Evolutionary conservation across 2,888 invertebrate species (phyloP).

Genomic region (Leucoma salicis): DNA sequence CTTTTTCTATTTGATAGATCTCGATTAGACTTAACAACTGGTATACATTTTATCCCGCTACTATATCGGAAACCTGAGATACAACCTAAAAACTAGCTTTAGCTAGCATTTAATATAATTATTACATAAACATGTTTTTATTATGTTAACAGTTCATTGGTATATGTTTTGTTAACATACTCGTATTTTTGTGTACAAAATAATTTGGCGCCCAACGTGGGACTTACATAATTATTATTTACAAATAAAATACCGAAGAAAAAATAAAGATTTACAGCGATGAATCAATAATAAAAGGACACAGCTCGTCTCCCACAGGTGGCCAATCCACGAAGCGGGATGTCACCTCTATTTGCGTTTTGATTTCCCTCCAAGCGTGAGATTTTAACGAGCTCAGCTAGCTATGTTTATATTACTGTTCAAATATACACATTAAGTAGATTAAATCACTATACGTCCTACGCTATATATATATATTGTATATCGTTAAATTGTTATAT

Average conservation of each 20-base stretch:
- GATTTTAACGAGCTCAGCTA: conserved; percentile 60
- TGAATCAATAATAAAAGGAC: background rate
- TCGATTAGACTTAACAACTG: too few species aligned
- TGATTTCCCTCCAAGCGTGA: conserved; percentile 46
- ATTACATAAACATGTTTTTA: too few species aligned
- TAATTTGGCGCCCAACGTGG: conserved; percentile 47
- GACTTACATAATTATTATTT: conserved; percentile 12
- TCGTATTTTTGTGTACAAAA: too few species aligned
- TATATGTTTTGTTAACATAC: too few species aligned
- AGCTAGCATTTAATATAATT: too few species aligned
- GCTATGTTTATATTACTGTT: conserved; percentile 44
- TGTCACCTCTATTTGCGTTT: conserved; percentile 37
- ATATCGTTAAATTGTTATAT: too few species aligned
- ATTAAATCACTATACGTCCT: conserved; percentile 43
- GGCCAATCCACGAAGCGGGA: conserved; percentile 23
- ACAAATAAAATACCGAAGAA: background rate
- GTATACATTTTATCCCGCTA: too few species aligned
- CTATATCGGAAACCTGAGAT: too few species aligned
- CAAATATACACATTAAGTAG: conserved; percentile 56
- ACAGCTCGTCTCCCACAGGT: conserved; percentile 25
- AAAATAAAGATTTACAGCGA: background rate
- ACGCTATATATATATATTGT: too few species aligned
- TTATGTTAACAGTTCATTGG: background rate
- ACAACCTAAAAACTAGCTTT: too few species aligned
- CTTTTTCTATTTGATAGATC: too few species aligned